phyloP scores from a whole-genome alignment of 2,113 vertebrate genomes.

The Corvus moneduloides region DNA sequence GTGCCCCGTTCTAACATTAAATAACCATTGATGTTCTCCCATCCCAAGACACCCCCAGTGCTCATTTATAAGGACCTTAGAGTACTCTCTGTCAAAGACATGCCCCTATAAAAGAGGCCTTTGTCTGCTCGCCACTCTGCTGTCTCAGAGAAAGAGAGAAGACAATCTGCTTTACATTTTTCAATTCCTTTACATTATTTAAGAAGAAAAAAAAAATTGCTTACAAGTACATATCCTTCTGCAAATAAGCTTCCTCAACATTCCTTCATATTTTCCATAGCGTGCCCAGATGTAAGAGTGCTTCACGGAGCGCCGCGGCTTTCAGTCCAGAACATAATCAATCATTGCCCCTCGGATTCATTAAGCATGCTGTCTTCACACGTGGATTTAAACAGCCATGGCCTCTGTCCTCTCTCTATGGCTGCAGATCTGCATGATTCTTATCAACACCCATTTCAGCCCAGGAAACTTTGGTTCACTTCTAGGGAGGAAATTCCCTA shows the following conservation, averaged over 20 bases:
- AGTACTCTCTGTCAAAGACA: neutral
- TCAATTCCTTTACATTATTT: neutral
- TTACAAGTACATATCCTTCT: slow-evolving; percentile 81
- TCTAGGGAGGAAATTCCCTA: neutral
- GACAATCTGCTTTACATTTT: neutral
- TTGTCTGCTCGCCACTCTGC: slow-evolving; percentile 25
- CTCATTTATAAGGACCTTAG: neutral
- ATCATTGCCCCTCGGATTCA: slow-evolving; percentile 45
- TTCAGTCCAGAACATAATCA: slow-evolving; percentile 42
- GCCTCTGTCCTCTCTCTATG: neutral
- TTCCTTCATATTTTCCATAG: slow-evolving; percentile 71
- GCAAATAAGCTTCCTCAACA: slow-evolving; percentile 84
- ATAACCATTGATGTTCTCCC: neutral
- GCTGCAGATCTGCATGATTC: neutral
- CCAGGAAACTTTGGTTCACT: neutral
- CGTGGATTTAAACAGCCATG: slow-evolving; percentile 32
- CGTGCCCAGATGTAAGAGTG: slow-evolving; percentile 42
- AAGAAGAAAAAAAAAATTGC: slow-evolving; percentile 13
- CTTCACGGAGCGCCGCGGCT: slow-evolving; percentile 17
- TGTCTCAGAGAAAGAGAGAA: neutral
- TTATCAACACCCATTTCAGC: neutral
- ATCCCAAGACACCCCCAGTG: neutral
- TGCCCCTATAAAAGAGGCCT: slow-evolving; percentile 39
- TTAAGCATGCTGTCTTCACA: slow-evolving; percentile 60
- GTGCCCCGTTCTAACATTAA: neutral